Evolutionary conservation across 2,113 vertebrate genomes (phyloP).

Genomic region (Alexandromys fortis): DNA sequence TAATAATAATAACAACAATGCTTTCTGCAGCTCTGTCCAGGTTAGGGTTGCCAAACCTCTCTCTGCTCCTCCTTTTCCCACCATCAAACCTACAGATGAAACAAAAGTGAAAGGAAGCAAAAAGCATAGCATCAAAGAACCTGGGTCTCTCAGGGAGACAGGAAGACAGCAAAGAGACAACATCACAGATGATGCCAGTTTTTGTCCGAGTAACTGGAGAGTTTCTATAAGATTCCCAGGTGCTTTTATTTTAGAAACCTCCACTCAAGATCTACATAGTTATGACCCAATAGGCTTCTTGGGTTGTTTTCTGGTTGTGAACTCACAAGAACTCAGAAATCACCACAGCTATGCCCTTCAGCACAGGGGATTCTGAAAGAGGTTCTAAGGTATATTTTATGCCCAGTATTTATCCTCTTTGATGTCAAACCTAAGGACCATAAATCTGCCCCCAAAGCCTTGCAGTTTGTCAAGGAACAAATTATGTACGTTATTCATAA

Average conservation of each 20-base stretch:
- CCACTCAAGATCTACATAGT: neutral
- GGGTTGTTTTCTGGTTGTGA: neutral
- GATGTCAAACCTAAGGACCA: conserved; percentile 39
- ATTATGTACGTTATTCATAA: conserved; percentile 37
- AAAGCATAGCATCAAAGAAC: neutral
- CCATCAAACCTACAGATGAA: neutral
- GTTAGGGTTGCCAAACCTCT: neutral
- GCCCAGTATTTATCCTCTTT: conserved; percentile 45
- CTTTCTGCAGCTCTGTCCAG: conserved; percentile 19
- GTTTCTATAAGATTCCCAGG: neutral
- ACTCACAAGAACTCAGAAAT: neutral
- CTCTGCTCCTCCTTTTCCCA: neutral
- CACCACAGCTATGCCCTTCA: neutral
- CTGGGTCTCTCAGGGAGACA: neutral
- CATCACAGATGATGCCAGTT: neutral
- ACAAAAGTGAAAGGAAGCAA: neutral
- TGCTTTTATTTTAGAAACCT: conserved; percentile 5
- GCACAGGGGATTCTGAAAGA: neutral
- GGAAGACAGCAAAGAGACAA: neutral
- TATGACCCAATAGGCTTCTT: neutral
- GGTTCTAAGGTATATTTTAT: conserved; percentile 29
- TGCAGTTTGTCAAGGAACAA: conserved; percentile 51
- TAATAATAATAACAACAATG: neutral
- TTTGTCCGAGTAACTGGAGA: conserved; percentile 26
- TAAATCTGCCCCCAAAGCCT: conserved; percentile 21